A percentile compares a stretch with the other conserved stretches of the same genome.
These are phyloP conservation scores for Hypsibius dujardini DNA, from an alignment of 1,140 invertebrate genomes.

Conservation along the genomic window DNA sequence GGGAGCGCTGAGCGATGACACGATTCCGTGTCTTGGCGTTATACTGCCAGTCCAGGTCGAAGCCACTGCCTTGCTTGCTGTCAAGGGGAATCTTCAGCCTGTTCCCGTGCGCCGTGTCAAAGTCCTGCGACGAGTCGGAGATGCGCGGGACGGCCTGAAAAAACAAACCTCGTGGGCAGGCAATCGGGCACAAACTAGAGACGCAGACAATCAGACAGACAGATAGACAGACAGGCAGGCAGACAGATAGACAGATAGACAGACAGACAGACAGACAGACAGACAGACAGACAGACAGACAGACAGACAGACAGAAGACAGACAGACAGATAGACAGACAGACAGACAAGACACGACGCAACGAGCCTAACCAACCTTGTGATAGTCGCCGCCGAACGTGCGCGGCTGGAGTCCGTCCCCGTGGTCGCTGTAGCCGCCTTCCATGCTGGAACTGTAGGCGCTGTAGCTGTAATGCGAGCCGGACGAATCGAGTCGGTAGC, in stretches of 20 bases:
- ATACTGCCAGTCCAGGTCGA: constrained; percentile 17
- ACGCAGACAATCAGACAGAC: too few relatives aligned
- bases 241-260: too few relatives aligned
- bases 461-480: background rate
- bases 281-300: too few relatives aligned
- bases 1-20: background rate
- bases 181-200: too few relatives aligned
- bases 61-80: background rate
- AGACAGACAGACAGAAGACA: too few relatives aligned
- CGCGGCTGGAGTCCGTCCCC: background rate
- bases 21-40: background rate
- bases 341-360: too few relatives aligned
- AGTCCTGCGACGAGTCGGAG: background rate
- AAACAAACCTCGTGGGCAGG: background rate
- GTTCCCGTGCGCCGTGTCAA: constrained; percentile 4
- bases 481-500: background rate
- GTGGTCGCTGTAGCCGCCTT: background rate
- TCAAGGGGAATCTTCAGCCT: constrained; percentile 3
- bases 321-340: too few relatives aligned
- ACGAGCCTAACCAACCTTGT: background rate
- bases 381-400: constrained; percentile 5
- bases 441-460: background rate
- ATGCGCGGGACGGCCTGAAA: background rate
- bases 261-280: too few relatives aligned
- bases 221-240: too few relatives aligned